Evolutionary conservation across 2,797 vertebrate species (phyloP), one percentile per base, ranked within the genome.

Genomic region (Xenopus petersii): DNA sequence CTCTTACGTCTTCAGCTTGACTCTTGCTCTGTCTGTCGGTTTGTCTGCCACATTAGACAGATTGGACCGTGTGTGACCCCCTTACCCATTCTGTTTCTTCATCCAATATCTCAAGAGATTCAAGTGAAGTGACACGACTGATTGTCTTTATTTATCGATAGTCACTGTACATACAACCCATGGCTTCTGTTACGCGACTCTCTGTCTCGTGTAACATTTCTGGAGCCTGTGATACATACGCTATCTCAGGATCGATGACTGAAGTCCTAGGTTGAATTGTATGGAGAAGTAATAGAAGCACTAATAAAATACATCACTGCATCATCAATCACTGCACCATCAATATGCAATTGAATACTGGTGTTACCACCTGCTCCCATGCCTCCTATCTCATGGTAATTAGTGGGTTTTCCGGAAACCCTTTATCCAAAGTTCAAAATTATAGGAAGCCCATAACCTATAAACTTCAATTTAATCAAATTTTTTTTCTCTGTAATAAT

Each of bases 71-170:
- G 12, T 21, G 7, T 8, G 2, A 36, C 61, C 24, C 56, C 62
- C 26, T 66, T 71, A 51, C 30, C 65, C 36, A 26, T 62, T 21
- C 26, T 33, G 58, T 33, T 59, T 59, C 65, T 13, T 76, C 54
- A 51, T 0, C 47, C 15, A 46, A 42, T 55, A 71, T 70, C 69
- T 71, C 24, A 17, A n/a, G 62, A 60, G 46, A 62, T 54, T 24
- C 48, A 61, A 71, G 65, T 67, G 42, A 7, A 54, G 33, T 51
- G 62, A 71, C 55, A 61, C 68, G 51, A 42, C 11, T 12, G 17
- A 66, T 76, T 66, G 62, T 66, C 66, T 15, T 13, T 17, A 15
- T 4, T 54, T 60, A 17, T 66, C 61, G 71, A 67, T 60, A 77
- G 55, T 56, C 69, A 49, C 10, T 11, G 55, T 46, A 17, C 63